Conservation (phyloP, 2,797 vertebrate species). For the Siniperca undulata region DNA sequence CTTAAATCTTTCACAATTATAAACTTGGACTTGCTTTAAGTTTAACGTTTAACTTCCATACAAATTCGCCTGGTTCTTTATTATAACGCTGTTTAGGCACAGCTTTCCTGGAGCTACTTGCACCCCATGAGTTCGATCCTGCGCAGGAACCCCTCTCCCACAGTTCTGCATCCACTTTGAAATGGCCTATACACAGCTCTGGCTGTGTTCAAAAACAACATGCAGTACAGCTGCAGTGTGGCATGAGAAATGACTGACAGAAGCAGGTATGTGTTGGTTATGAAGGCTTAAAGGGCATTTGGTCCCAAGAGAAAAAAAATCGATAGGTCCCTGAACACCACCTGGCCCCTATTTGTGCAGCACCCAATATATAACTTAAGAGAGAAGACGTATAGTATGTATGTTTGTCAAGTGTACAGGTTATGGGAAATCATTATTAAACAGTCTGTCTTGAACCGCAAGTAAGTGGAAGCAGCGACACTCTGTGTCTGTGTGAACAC, state of each 20-base stretch:
- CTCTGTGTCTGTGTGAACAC: no score
- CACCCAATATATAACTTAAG: constrained; percentile 5
- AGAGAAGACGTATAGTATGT: background rate
- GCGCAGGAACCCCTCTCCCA: background rate
- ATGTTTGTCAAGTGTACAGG: background rate
- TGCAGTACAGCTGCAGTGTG: background rate
- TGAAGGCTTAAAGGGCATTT: background rate
- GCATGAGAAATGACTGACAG: constrained; percentile 13
- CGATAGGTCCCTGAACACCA: constrained; percentile 21
- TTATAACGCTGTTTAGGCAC: background rate
- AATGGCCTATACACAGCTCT: background rate
- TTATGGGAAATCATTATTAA: no score
- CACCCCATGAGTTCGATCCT: background rate
- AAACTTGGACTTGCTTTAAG: background rate
- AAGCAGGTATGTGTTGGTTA: constrained; percentile 5
- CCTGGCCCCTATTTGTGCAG: constrained; percentile 13
- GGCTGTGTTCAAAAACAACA: background rate
- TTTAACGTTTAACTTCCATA: background rate
- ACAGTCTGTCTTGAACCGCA: no score
- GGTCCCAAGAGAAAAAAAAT: constrained; percentile 16
- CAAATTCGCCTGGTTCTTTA: no score
- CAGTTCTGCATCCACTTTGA: background rate
- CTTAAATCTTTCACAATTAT: background rate
- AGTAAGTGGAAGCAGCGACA: no score
- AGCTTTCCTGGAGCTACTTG: background rate